phyloP scores from a whole-genome alignment of 2,888 invertebrate genomes.

The Diarsia brunnea region DNA sequence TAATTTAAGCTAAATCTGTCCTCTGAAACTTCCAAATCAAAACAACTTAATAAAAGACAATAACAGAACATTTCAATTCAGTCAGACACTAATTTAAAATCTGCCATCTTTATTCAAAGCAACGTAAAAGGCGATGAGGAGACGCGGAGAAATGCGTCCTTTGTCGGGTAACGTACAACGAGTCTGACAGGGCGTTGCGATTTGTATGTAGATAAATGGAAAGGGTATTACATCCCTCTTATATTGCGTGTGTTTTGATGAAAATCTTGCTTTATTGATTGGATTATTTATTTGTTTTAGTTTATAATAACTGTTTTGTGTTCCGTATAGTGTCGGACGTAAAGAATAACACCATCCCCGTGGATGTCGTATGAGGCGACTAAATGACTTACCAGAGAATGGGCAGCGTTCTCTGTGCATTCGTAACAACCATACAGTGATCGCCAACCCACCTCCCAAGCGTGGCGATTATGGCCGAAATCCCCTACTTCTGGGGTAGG shows the following conservation, averaged over 20 bases:
- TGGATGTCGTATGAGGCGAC: too few relatives aligned
- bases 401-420: too few relatives aligned
- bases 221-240: conserved; percentile 56
- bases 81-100: conserved; percentile 70
- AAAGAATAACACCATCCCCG: too few relatives aligned
- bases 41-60: conserved; percentile 32
- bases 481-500: too few relatives aligned
- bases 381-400: too few relatives aligned
- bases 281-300: not conserved
- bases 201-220: conserved; percentile 81
- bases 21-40: not conserved
- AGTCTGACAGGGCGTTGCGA: conserved; percentile 71
- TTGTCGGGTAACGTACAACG: conserved; percentile 72
- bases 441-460: too few relatives aligned
- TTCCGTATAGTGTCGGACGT: too few relatives aligned
- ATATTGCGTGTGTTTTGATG: conserved; percentile 4
- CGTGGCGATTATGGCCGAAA: too few relatives aligned
- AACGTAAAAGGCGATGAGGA: conserved; percentile 70
- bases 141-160: conserved; percentile 66
- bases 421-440: too few relatives aligned
- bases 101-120: conserved; percentile 73
- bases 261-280: not conserved
- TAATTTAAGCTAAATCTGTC: not conserved
- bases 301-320: not conserved
- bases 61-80: conserved; percentile 35